Evolutionary conservation across 2,113 vertebrate species (phyloP).

Genomic region (Antechinus flavipes): DNA sequence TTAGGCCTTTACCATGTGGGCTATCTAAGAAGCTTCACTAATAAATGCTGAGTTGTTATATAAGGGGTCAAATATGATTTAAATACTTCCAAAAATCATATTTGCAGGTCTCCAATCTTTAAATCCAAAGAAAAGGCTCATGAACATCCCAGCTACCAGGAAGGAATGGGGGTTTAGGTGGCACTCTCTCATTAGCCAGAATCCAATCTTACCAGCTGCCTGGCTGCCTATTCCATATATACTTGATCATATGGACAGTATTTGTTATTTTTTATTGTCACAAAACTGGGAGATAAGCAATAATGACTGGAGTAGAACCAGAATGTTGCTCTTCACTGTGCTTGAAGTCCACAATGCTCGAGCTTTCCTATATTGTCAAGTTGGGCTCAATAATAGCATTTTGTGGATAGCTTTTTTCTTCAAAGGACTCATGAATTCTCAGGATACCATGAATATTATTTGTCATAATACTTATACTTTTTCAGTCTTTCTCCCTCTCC

Average conservation of each 20-base stretch:
- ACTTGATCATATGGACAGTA: background rate
- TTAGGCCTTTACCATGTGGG: too few relatives aligned
- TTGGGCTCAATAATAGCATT: conserved; percentile 46
- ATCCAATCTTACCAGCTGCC: background rate
- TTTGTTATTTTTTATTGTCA: background rate
- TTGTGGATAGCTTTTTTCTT: conserved; percentile 60
- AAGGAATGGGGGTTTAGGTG: background rate
- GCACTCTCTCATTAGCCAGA: background rate
- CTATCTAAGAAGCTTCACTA: too few relatives aligned
- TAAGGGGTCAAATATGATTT: too few relatives aligned
- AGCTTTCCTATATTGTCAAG: conserved; percentile 21
- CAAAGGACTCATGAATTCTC: conserved; percentile 50
- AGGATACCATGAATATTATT: background rate
- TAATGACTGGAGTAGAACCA: conserved; percentile 17
- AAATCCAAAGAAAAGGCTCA: background rate
- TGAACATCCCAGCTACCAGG: background rate
- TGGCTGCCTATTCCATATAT: background rate
- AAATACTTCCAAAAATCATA: too few relatives aligned
- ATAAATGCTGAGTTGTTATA: too few relatives aligned
- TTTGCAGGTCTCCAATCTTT: too few relatives aligned
- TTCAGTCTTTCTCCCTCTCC: background rate
- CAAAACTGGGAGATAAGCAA: background rate
- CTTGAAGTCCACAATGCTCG: conserved; percentile 39
- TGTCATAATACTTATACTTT: background rate
- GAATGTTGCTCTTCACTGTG: conserved; percentile 6